Evolutionary conservation across 2,113 vertebrate species (phyloP).

Genomic region (Oplegnathus fasciatus): DNA sequence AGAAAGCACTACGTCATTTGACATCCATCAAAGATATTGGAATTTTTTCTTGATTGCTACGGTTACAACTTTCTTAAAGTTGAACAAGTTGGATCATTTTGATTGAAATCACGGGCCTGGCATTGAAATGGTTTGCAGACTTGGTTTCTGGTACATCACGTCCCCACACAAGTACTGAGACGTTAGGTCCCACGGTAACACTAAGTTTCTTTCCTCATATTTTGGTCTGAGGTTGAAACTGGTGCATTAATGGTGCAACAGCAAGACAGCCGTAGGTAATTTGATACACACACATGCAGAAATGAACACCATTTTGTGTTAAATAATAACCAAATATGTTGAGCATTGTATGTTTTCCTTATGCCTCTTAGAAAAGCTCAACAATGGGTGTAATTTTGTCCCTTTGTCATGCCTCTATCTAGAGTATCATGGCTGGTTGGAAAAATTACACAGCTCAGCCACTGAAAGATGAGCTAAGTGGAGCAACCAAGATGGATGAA

Average conservation of each 20-base stretch:
- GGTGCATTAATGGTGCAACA: background rate
- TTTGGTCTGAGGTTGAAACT: slow-evolving; percentile 17
- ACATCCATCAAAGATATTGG: slow-evolving; percentile 59
- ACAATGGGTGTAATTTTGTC: slow-evolving; percentile 64
- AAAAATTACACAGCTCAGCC: slow-evolving; percentile 49
- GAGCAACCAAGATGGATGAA: slow-evolving; percentile 59
- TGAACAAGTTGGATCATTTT: slow-evolving; percentile 25
- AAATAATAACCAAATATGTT: slow-evolving; percentile 56
- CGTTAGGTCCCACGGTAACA: background rate
- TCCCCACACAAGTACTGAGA: slow-evolving; percentile 12
- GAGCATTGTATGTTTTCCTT: slow-evolving; percentile 53
- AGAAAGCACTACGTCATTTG: slow-evolving; percentile 45
- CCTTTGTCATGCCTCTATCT: slow-evolving; percentile 56
- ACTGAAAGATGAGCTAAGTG: slow-evolving; percentile 72
- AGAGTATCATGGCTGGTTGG: slow-evolving; percentile 55
- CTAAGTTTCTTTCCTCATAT: background rate
- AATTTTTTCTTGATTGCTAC: slow-evolving; percentile 41
- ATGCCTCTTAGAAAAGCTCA: slow-evolving; percentile 42
- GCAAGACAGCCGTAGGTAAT: slow-evolving; percentile 4
- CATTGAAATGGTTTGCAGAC: background rate
- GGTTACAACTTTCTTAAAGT: slow-evolving; percentile 20
- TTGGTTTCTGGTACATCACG: background rate
- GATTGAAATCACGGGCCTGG: background rate
- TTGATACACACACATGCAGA: slow-evolving; percentile 19
- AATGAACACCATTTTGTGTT: slow-evolving; percentile 39